Percentiles rank a stretch among this genome's conserved stretches.
These are phyloP conservation scores for Acridotheres tristis DNA, from an alignment of 2,797 vertebrate genomes.

Conservation along the genomic window DNA sequence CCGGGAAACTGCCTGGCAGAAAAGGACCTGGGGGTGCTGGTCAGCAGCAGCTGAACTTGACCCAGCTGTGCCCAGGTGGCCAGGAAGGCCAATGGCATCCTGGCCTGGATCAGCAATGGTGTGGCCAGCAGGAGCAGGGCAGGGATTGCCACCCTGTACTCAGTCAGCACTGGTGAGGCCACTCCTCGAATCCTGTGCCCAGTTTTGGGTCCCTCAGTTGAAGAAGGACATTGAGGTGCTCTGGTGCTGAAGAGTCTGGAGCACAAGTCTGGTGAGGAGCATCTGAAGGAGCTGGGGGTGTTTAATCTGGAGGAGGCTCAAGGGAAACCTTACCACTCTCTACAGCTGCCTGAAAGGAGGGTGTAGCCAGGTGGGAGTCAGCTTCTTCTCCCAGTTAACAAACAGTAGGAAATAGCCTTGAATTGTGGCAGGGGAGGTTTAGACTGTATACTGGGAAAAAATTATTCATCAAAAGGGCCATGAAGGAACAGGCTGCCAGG, in stretches of 20 bases:
- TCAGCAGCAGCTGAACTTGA: fast-evolving
- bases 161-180: fast-evolving
- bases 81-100: not conserved
- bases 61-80: not conserved
- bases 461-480: not conserved
- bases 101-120: not conserved
- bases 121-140: not conserved
- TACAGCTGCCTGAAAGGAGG: not conserved
- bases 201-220: fast-evolving
- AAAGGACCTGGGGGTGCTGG: not conserved
- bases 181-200: fast-evolving
- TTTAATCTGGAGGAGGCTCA: not conserved
- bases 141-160: not conserved
- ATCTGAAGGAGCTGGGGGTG: not conserved
- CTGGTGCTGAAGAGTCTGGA: not conserved
- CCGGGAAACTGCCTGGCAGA: not conserved
- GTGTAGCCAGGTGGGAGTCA: fast-evolving
- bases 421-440: not conserved
- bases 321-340: not conserved
- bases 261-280: not conserved
- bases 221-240: not conserved
- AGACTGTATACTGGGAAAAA: not conserved
- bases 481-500: not conserved
- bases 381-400: not conserved
- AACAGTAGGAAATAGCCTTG: not conserved